Evolutionary conservation across 2,797 vertebrate genomes (phyloP), one percentile per base, ranked within the genome.

Genomic region (Sebastes itinus): DNA sequence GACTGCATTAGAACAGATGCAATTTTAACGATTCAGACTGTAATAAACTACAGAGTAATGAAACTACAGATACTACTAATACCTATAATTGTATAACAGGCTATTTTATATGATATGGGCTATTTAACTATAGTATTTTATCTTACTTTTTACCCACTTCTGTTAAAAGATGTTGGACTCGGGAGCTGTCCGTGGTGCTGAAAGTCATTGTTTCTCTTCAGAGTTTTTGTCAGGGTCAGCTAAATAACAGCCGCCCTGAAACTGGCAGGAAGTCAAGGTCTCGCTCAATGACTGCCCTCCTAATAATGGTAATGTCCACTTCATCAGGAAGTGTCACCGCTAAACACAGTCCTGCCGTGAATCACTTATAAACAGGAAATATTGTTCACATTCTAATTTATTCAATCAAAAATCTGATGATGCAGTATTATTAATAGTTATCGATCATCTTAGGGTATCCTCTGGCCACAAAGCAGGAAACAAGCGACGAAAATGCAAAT

Each of bases 111-210:
- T 54, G 18, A 30, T 46, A 54, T 27, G 7, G 2, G 9, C 0
- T 27, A 35, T 64, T 46, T 18, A 12, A 32, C 2, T 63, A 7
- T 38, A 22, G 12, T 54, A 25, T 11, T 42, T 55, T 22, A 10
- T 65, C 25, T n/a, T 58, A 2, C 23, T 38, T 9, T 54, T 28
- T 35, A 30, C 5, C 30, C 18, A 7, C 2, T 20, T 25, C 2
- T 35, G n/a, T 38, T 58, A 56, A 5, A 54, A 23, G 42, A 55
- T n/a, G 12, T 20, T 30, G 2, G 2, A 42, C 5, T 67, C 5
- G 46, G 58, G 81, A 80, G 79, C 72, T 89, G 66, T 86, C 84
- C 25, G 0, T 22, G 77, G 88, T 87, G 69, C 86, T 89, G 86
- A 78, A 80, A 63, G 20, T 66, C 27, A 54, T 54, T 60, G 18